Conservation (phyloP, 2,888 invertebrate species). For the Trichacis sp. region DNA sequence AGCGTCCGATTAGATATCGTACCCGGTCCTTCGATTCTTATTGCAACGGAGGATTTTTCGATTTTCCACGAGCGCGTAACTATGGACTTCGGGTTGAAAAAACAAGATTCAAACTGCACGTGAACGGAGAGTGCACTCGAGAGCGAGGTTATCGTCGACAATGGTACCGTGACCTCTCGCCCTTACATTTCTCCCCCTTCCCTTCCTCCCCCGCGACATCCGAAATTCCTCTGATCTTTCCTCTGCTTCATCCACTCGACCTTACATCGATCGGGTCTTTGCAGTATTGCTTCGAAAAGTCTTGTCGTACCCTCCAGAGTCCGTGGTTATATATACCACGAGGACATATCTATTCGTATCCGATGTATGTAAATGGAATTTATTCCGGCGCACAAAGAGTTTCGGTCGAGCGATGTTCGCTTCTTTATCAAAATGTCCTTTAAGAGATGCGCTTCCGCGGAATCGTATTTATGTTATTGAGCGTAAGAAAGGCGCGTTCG, state of each 20-base stretch:
- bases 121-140: conserved; percentile 39
- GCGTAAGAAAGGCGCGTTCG: background rate
- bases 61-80: background rate
- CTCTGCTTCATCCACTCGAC: conserved; percentile 34
- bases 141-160: conserved; percentile 42
- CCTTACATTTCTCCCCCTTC: conserved; percentile 16
- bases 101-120: conserved; percentile 40
- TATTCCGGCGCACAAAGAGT: conserved; percentile 46
- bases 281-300: conserved; percentile 39
- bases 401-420: conserved; percentile 41
- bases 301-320: conserved; percentile 30
- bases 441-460: conserved; percentile 37
- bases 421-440: conserved; percentile 44
- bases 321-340: conserved; percentile 42
- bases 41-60: conserved; percentile 3
- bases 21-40: no score
- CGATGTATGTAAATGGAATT: conserved; percentile 51
- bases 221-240: conserved; percentile 30
- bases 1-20: no score
- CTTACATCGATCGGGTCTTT: conserved; percentile 38
- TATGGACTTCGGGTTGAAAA: conserved; percentile 35
- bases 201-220: conserved; percentile 15
- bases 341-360: conserved; percentile 47
- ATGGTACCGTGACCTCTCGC: conserved; percentile 34
- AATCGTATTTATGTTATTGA: conserved; percentile 39